phyloP scores from a whole-genome alignment of 2,113 vertebrate species.

The Trogon melanurus region DNA sequence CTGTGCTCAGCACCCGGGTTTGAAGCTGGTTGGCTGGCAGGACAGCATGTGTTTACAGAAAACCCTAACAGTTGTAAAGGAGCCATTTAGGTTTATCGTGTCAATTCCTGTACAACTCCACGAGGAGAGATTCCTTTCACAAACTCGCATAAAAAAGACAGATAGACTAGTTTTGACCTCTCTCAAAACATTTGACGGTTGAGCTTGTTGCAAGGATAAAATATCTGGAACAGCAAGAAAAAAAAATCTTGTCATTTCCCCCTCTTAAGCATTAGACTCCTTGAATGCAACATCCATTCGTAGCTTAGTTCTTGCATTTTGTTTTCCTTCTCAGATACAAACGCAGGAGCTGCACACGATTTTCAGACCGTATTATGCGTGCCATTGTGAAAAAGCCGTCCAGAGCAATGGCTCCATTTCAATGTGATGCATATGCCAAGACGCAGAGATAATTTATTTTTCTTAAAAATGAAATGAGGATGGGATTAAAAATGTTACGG shows the following conservation, averaged over 20 bases:
- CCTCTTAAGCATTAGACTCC: constrained; percentile 29
- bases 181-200: constrained; percentile 37
- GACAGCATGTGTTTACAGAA: constrained; percentile 73
- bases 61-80: constrained; percentile 71
- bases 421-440: constrained; percentile 19
- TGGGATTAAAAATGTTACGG: constrained; percentile 46
- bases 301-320: constrained; percentile 53
- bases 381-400: constrained; percentile 30
- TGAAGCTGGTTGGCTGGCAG: constrained; percentile 72
- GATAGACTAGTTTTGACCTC: constrained; percentile 67
- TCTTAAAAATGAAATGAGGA: constrained; percentile 50
- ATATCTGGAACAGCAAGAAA: neutral
- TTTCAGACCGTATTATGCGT: constrained; percentile 8
- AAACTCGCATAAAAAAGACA: constrained; percentile 58
- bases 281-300: constrained; percentile 46
- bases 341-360: neutral
- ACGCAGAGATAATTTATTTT: constrained; percentile 40
- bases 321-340: constrained; percentile 55
- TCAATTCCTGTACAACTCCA: constrained; percentile 63
- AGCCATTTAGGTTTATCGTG: constrained; percentile 73
- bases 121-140: constrained; percentile 40
- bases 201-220: constrained; percentile 41
- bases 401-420: constrained; percentile 41
- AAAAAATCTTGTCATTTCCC: constrained; percentile 9
- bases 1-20: constrained; percentile 61